Evolutionary conservation across 2,113 vertebrate species (phyloP).

Genomic region (Leucoraja erinaceus): DNA sequence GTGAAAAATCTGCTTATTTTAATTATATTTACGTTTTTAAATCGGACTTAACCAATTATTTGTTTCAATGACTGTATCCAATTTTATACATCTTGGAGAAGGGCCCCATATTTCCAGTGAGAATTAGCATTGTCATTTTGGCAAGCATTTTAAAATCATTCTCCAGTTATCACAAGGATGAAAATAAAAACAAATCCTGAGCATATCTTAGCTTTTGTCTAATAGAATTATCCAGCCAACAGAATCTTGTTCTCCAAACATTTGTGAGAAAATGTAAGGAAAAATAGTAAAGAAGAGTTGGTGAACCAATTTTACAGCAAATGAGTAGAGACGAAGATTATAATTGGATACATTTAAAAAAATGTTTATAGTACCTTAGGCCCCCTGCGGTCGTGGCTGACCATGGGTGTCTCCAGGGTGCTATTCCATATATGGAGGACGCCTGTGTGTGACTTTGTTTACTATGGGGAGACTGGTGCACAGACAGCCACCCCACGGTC

Average conservation of each 20-base stretch:
- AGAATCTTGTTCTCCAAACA: background rate
- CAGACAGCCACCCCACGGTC: too few species aligned
- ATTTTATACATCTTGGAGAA: background rate
- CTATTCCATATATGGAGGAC: too few species aligned
- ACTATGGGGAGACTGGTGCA: too few species aligned
- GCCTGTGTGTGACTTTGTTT: too few species aligned
- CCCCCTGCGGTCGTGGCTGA: too few species aligned
- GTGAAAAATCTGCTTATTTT: background rate
- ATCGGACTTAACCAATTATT: background rate
- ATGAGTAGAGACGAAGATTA: background rate
- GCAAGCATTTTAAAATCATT: background rate
- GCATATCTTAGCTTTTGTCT: too few species aligned
- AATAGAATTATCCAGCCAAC: background rate
- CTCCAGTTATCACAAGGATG: too few species aligned
- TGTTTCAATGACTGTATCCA: background rate
- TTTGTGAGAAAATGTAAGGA: too few species aligned
- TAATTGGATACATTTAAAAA: background rate
- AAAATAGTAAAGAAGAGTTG: background rate
- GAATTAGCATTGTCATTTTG: background rate
- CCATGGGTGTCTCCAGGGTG: too few species aligned
- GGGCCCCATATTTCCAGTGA: background rate
- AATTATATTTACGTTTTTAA: background rate
- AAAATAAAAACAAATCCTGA: too few species aligned
- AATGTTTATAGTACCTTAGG: background rate
- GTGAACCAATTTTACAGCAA: background rate